Evolutionary conservation across 2,797 vertebrate genomes (phyloP).

Genomic region (Petrocephalus schoutedeni): DNA sequence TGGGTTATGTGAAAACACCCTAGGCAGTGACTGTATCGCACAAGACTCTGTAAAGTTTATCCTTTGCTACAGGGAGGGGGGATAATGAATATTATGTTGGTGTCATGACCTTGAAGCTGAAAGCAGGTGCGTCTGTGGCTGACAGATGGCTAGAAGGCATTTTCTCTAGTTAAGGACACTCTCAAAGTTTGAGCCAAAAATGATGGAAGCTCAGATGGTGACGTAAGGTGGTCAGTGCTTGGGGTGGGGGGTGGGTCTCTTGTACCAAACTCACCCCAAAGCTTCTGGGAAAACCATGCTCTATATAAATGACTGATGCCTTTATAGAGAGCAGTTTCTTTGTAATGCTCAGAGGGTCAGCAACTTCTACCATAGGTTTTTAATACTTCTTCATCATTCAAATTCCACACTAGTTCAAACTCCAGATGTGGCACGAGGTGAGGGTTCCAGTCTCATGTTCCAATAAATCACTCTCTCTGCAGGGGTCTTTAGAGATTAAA

Average conservation of each 20-base stretch:
- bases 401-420: background rate
- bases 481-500: background rate
- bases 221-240: background rate
- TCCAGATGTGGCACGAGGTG: background rate
- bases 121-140: background rate
- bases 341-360: background rate
- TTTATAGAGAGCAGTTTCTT: background rate
- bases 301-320: background rate
- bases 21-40: background rate
- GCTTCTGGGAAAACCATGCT: background rate
- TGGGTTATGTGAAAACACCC: background rate
- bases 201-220: background rate
- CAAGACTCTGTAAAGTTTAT: background rate
- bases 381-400: background rate
- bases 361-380: background rate
- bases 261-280: background rate
- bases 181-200: background rate
- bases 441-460: too few relatives aligned
- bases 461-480: background rate
- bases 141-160: background rate
- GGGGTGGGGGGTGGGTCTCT: background rate
- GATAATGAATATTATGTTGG: background rate
- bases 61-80: background rate
- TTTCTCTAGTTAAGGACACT: background rate
- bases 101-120: constrained; percentile 11